Evolutionary conservation across 2,888 invertebrate genomes (phyloP).

Genomic region (Eurois occulta): DNA sequence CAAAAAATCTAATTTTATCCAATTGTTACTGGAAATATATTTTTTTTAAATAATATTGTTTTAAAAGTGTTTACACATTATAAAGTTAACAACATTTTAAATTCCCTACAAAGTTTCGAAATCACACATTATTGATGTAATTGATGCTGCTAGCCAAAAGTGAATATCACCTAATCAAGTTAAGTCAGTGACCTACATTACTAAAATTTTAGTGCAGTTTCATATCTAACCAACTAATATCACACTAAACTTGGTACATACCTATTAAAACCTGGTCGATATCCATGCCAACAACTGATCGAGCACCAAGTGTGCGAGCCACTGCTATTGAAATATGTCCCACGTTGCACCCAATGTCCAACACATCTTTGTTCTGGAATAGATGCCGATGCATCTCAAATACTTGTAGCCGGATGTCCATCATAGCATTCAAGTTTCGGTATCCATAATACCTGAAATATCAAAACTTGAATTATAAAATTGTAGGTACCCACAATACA

Average conservation of each 20-base stretch:
- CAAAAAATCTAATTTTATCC: not conserved
- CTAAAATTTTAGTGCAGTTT: not conserved
- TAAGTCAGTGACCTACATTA: constrained; percentile 34
- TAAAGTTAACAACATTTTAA: not conserved
- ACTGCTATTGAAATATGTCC: constrained; percentile 98
- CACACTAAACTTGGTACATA: constrained; percentile 67
- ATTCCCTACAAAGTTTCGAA: not conserved
- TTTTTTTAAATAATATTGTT: not conserved
- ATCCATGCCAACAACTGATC: constrained; percentile 97
- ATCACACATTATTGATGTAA: constrained; percentile 25
- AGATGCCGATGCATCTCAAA: constrained; percentile 95
- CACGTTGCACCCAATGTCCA: constrained; percentile 99
- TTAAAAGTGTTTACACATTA: not conserved
- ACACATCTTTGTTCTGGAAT: constrained; percentile 96
- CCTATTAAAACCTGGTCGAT: constrained; percentile 97
- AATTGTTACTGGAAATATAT: not conserved
- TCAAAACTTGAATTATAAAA: constrained; percentile 25
- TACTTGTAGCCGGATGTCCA: constrained; percentile 95
- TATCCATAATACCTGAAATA: constrained; percentile 97
- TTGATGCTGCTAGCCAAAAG: constrained; percentile 52
- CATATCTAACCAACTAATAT: not conserved
- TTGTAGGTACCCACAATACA: not conserved
- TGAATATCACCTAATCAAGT: constrained; percentile 41
- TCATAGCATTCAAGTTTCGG: constrained; percentile 94
- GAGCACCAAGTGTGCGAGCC: constrained; percentile 96